Conservation (phyloP, 35 echinoderm and acorn worm species). For the Anneissia japonica region DNA sequence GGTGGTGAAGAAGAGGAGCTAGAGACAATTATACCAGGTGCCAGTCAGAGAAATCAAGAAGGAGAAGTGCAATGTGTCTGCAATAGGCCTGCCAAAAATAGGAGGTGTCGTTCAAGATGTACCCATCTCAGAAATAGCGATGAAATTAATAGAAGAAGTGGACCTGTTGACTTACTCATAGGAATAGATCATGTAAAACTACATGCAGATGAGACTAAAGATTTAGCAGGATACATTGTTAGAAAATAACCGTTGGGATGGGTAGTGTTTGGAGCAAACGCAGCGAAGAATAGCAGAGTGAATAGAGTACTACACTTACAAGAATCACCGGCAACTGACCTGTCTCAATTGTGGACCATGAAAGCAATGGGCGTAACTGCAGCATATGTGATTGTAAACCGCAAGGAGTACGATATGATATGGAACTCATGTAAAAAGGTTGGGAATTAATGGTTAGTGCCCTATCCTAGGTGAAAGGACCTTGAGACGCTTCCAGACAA, state of each 20-base stretch:
- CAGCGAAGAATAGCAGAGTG: no score
- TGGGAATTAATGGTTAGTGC: conserved; percentile 54
- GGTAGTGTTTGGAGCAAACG: conserved; percentile 31
- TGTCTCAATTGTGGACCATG: conserved; percentile 49
- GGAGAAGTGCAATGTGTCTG: background rate
- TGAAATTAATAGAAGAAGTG: conserved; percentile 34
- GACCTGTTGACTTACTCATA: conserved; percentile 46
- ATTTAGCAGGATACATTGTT: conserved; percentile 24
- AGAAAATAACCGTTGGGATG: conserved; percentile 64
- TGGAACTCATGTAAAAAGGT: conserved; percentile 24
- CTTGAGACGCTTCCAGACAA: conserved; percentile 53
- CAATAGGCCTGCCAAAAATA: background rate
- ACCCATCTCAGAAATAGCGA: background rate
- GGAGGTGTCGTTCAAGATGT: background rate
- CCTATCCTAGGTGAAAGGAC: conserved; percentile 67
- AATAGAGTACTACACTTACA: conserved; percentile 9
- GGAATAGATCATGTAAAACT: conserved; percentile 47
- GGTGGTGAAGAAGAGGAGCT: background rate
- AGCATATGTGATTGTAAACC: conserved; percentile 9
- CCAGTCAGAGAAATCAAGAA: background rate
- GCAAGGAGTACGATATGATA: conserved; percentile 34
- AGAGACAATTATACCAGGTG: background rate
- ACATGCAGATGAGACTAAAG: conserved; percentile 29
- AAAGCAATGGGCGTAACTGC: conserved; percentile 25
- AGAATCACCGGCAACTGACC: conserved; percentile 11